Evolutionary conservation across 2,797 vertebrate species (phyloP), one percentile per base, ranked within the genome.

Genomic region (Cirrhinus mrigala): DNA sequence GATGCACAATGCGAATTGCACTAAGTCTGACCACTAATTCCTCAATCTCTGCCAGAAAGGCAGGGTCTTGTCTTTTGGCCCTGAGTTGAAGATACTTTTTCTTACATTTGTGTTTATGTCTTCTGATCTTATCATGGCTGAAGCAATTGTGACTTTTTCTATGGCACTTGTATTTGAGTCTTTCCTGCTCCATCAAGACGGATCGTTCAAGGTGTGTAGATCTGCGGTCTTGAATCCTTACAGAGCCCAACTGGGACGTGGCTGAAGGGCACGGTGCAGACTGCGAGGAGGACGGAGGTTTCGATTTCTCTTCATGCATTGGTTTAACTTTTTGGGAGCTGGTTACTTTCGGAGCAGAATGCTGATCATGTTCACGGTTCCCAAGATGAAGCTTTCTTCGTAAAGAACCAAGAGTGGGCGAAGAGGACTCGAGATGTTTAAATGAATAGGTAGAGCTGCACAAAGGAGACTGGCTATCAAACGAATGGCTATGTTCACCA

Each of bases 51-150:
- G 97, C 96, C 2, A 99, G 93, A 87, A 99, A 99, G 77, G 97
- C 96, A 0, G 98, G 98, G 91, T 99, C 98, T 89, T 98, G 97
- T 76, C 95, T 91, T 79, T 90, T 89, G 85, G 95, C 94, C 33
- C 95, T 96, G 24, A 98, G 95, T 89, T 98, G 97, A 76, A 98
- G 96, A 88, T 97, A 97, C 91, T 99, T 99, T 96, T 98, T 99
- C 93, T 98, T 98, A 71, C 98, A 96, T 93, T 98, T 99, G 76
- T 96, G 94, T 91, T 98, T 99, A 92, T 97, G 98, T 85, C 97
- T 95, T 92, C 99, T 99, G 88, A 97, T 93, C 87, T 97, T 96
- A 91, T 96, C 97, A 0, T 96, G 97, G 78, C 94, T 96, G 27
- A 97, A 94, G 89, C 94, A 97, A 91, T 97, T 96, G 11, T 97